Percentiles rank a stretch among this genome's conserved stretches.
Conservation (phyloP, 2,888 invertebrate genomes). For the Globia sparganii region DNA sequence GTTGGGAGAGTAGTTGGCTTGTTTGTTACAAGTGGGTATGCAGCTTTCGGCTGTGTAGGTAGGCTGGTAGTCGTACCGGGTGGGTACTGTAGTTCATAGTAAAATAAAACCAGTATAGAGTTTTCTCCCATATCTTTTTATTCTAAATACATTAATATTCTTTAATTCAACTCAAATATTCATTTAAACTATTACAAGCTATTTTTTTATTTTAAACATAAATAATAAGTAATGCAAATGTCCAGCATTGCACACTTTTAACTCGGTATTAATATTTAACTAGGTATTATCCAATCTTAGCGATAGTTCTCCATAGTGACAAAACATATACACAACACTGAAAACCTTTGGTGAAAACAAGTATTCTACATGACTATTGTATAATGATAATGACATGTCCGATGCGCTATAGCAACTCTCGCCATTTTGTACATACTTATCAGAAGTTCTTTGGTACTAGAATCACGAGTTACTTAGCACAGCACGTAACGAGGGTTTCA, state of each 20-base stretch:
- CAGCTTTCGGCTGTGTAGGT: not conserved
- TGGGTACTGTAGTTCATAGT: not conserved
- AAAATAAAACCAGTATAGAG: constrained; percentile 71
- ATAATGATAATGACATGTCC: constrained; percentile 63
- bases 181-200: constrained; percentile 91
- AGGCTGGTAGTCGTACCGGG: not conserved
- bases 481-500: constrained; percentile 22
- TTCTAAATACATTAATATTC: constrained; percentile 91
- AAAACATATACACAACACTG: constrained; percentile 83
- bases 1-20: too few species aligned
- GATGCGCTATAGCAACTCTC: constrained; percentile 35
- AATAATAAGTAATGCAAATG: constrained; percentile 90
- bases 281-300: constrained; percentile 88
- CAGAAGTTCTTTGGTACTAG: constrained; percentile 66
- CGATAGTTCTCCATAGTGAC: constrained; percentile 86
- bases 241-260: constrained; percentile 90
- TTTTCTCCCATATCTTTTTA: constrained; percentile 90
- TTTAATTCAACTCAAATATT: constrained; percentile 90
- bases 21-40: not conserved
- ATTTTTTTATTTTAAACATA: constrained; percentile 88
- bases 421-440: constrained; percentile 28
- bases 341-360: constrained; percentile 81
- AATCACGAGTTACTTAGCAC: constrained; percentile 38
- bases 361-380: constrained; percentile 74
- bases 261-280: constrained; percentile 88